Percentiles rank a stretch among this genome's conserved stretches.
Evolutionary conservation across 2,888 invertebrate genomes (phyloP).

Genomic region (Peribatodes rhomboidaria): DNA sequence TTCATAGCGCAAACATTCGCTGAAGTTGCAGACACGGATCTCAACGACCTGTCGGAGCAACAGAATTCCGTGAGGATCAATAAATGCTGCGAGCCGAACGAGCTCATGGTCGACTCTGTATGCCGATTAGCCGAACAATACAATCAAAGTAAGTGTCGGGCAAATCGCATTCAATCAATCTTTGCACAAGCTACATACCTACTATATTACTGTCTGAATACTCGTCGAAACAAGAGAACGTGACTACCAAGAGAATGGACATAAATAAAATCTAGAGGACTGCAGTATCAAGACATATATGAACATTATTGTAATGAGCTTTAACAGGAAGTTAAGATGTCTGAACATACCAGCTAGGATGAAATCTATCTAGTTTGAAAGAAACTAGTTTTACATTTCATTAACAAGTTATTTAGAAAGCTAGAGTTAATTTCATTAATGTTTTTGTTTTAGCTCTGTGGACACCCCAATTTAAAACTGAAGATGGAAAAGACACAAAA

Average conservation of each 20-base stretch:
- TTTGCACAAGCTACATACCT: slow-evolving; percentile 5
- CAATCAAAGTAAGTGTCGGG: slow-evolving; percentile 82
- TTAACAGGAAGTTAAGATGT: no score
- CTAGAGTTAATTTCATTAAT: no score
- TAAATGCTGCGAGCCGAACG: slow-evolving; percentile 92
- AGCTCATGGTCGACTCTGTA: slow-evolving; percentile 89
- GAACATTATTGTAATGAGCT: neutral
- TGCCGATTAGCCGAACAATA: slow-evolving; percentile 89
- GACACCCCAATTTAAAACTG: slow-evolving; percentile 88
- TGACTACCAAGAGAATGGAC: slow-evolving; percentile 3
- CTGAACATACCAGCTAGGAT: no score
- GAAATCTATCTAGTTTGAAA: neutral
- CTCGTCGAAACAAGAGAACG: slow-evolving; percentile 34
- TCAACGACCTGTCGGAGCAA: slow-evolving; percentile 80
- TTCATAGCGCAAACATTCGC: slow-evolving; percentile 53
- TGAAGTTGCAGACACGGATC: slow-evolving; percentile 71
- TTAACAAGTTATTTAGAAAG: no score
- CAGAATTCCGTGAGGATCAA: slow-evolving; percentile 87
- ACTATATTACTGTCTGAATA: slow-evolving; percentile 19
- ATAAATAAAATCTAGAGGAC: neutral
- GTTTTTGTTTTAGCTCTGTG: slow-evolving; percentile 73
- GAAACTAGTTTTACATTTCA: neutral
- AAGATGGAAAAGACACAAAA: slow-evolving; percentile 85
- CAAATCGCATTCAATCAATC: slow-evolving; percentile 27
- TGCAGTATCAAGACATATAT: neutral